Evolutionary conservation across 2,113 vertebrate species (phyloP).

Genomic region (Lophochroa leadbeateri): DNA sequence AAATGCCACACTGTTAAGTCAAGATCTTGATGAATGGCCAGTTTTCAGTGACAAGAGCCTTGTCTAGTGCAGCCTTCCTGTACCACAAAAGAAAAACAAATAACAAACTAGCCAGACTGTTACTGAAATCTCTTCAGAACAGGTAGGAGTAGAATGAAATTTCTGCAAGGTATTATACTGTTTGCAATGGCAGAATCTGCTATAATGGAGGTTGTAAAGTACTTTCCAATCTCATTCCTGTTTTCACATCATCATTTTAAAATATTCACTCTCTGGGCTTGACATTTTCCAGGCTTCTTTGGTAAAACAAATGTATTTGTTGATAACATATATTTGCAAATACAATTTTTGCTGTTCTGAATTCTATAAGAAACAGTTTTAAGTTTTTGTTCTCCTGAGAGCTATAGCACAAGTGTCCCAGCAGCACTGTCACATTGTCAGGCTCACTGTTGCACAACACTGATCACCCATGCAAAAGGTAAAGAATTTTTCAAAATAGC

Average conservation of each 20-base stretch:
- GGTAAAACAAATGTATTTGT: neutral
- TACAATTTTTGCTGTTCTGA: neutral
- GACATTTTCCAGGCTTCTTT: slow-evolving; percentile 2
- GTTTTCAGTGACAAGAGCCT: neutral
- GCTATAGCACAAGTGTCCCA: neutral
- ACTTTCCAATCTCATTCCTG: neutral
- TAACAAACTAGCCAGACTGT: neutral
- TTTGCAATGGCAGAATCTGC: neutral
- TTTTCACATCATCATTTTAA: neutral
- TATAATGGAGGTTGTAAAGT: neutral
- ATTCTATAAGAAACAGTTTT: neutral
- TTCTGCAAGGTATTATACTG: neutral
- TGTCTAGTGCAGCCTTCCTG: neutral
- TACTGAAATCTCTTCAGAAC: neutral
- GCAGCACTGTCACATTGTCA: neutral
- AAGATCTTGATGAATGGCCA: neutral
- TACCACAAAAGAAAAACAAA: neutral
- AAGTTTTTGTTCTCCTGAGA: neutral
- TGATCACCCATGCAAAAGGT: neutral
- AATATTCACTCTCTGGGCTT: neutral
- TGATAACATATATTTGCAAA: neutral
- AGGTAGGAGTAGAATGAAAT: neutral
- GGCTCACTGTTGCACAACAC: neutral
- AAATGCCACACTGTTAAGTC: neutral
- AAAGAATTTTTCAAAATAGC: neutral